These are phyloP conservation scores for Cataglyphis livida DNA, from an alignment of 2,888 invertebrate genomes.

Conservation along the genomic window DNA sequence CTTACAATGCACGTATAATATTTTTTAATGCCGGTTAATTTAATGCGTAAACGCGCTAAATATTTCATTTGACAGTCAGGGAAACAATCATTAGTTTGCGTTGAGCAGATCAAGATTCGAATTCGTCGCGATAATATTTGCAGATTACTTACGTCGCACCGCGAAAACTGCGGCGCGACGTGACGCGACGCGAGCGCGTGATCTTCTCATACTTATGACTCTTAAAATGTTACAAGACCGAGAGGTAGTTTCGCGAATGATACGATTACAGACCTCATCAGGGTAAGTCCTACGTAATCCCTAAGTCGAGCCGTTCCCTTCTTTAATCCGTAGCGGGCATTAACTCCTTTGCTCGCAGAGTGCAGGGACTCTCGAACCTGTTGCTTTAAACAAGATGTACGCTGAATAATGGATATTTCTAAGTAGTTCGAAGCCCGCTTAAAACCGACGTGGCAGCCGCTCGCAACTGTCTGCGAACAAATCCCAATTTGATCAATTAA, in stretches of 20 bases:
- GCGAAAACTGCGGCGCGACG: conserved; percentile 17
- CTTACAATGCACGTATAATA: neutral
- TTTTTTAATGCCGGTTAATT: neutral
- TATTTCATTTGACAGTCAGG: neutral
- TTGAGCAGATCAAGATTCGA: conserved; percentile 22
- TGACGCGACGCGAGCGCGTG: conserved; percentile 4
- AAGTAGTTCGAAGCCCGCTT: conserved; percentile 77
- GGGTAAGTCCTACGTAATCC: conserved; percentile 77
- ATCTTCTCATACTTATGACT: conserved; percentile 44
- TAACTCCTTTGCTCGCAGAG: conserved; percentile 76
- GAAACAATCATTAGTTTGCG: neutral
- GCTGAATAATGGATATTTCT: conserved; percentile 82
- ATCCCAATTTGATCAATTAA: conserved; percentile 70
- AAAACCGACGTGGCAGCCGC: conserved; percentile 62
- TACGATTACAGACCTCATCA: conserved; percentile 64
- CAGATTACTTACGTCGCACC: neutral
- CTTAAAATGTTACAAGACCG: conserved; percentile 17
- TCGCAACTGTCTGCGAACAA: conserved; percentile 70
- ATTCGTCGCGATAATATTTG: conserved; percentile 20
- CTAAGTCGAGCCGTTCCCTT: conserved; percentile 72
- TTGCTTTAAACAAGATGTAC: conserved; percentile 82
- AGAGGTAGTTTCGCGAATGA: conserved; percentile 50
- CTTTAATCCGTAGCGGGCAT: conserved; percentile 82
- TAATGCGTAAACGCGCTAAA: neutral
- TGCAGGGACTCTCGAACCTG: conserved; percentile 77